phyloP scores from a whole-genome alignment of 30 jellyfish, hydroid and myxozoan genomes.

The Hydractinia echinata region DNA sequence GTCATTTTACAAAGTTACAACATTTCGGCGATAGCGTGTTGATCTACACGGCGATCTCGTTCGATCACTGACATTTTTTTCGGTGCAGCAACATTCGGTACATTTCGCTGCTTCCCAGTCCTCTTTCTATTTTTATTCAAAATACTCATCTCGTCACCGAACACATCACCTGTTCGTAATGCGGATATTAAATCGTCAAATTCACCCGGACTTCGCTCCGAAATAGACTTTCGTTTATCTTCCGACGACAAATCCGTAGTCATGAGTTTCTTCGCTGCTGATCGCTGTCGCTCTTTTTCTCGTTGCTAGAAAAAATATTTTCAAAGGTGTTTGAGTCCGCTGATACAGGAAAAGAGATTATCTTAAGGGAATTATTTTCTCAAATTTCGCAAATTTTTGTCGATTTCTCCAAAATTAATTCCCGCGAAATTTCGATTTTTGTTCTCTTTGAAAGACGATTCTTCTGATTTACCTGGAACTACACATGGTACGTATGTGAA shows the following conservation, averaged over 20 bases:
- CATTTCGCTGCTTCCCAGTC: constrained; percentile 54
- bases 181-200: constrained; percentile 92
- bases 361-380: too few species aligned
- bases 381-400: too few species aligned
- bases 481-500: too few species aligned
- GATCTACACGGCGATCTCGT: constrained; percentile 27
- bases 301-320: constrained; percentile 51
- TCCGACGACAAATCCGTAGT: constrained; percentile 55
- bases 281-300: constrained; percentile 75
- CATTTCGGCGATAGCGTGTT: constrained; percentile 21
- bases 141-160: constrained; percentile 88
- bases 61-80: constrained; percentile 22
- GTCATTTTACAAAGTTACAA: not conserved
- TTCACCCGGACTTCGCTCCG: constrained; percentile 97
- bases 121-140: constrained; percentile 64
- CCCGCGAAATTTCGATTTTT: too few species aligned
- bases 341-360: too few species aligned
- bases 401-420: too few species aligned
- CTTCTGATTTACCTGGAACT: too few species aligned
- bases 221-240: constrained; percentile 74
- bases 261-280: constrained; percentile 79
- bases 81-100: constrained; percentile 20
- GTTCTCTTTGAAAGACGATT: too few species aligned
- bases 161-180: constrained; percentile 89
- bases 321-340: not conserved